These are phyloP conservation scores for Chelonoidis abingdonii DNA, from an alignment of 2,113 vertebrate species.

Conservation along the genomic window DNA sequence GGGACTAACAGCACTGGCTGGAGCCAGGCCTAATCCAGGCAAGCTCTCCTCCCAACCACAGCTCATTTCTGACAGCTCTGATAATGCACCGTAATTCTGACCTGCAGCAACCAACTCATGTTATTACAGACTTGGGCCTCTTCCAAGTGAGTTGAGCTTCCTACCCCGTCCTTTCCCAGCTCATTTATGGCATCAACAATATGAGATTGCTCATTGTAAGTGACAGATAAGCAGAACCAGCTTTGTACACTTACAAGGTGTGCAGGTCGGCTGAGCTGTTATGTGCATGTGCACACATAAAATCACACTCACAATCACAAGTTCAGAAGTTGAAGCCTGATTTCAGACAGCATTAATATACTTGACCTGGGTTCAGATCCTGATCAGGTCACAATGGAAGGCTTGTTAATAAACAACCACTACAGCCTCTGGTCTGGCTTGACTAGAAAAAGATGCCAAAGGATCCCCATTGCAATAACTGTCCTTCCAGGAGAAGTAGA, in stretches of 20 bases:
- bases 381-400: background rate
- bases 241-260: background rate
- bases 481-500: background rate
- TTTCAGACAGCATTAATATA: background rate
- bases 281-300: background rate
- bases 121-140: background rate
- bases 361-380: background rate
- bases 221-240: background rate
- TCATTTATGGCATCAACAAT: background rate
- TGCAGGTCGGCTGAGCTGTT: background rate
- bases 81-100: constrained; percentile 41
- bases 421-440: fast-evolving
- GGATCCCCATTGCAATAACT: background rate
- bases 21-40: constrained; percentile 4
- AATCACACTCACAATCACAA: background rate
- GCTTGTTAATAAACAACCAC: background rate
- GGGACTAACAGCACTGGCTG: background rate
- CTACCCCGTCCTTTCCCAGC: background rate
- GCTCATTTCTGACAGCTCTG: background rate
- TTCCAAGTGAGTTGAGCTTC: background rate
- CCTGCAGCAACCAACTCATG: background rate
- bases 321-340: background rate
- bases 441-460: background rate
- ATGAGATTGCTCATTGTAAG: background rate
- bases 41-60: background rate